Conservation (phyloP, 1,140 invertebrate species). For the Pogonognathellus flavescens region DNA sequence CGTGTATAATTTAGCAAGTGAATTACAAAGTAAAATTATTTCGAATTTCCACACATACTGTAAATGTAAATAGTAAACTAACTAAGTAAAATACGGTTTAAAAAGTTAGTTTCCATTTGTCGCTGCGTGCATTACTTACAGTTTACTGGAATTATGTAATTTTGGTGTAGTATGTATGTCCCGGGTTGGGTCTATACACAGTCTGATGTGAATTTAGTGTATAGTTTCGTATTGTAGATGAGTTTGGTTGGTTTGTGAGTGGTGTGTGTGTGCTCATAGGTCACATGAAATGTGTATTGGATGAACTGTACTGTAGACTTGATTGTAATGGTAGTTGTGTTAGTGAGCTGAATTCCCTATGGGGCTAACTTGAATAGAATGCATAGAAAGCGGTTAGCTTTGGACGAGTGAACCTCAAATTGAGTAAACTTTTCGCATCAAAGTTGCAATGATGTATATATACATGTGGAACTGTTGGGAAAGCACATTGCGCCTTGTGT, state of each 20-base stretch:
- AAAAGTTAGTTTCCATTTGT: too few relatives aligned
- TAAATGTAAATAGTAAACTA: too few relatives aligned
- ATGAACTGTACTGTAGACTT: not conserved
- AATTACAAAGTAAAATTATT: too few relatives aligned
- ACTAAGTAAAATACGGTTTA: too few relatives aligned
- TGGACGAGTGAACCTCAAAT: constrained; percentile 27
- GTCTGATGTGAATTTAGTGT: not conserved
- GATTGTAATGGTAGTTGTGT: not conserved
- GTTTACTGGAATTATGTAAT: too few relatives aligned
- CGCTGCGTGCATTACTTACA: too few relatives aligned
- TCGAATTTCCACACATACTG: too few relatives aligned
- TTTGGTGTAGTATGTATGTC: too few relatives aligned
- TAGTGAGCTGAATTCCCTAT: not conserved
- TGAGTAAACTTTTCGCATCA: constrained; percentile 49
- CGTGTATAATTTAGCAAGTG: too few relatives aligned
- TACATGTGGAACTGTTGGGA: not conserved
- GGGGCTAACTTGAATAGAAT: constrained; percentile 9
- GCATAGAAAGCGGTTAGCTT: not conserved
- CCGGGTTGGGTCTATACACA: too few relatives aligned
- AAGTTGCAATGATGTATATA: constrained; percentile 6
- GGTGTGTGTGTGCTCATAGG: not conserved
- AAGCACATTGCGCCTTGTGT: not conserved
- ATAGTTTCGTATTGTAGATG: not conserved
- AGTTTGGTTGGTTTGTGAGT: not conserved
- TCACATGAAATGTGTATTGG: not conserved